A percentile compares a stretch with the other conserved stretches of the same genome.
These are phyloP conservation scores for Alligator mississippiensis DNA, from an alignment of 2,113 vertebrate genomes.

Conservation along the genomic window DNA sequence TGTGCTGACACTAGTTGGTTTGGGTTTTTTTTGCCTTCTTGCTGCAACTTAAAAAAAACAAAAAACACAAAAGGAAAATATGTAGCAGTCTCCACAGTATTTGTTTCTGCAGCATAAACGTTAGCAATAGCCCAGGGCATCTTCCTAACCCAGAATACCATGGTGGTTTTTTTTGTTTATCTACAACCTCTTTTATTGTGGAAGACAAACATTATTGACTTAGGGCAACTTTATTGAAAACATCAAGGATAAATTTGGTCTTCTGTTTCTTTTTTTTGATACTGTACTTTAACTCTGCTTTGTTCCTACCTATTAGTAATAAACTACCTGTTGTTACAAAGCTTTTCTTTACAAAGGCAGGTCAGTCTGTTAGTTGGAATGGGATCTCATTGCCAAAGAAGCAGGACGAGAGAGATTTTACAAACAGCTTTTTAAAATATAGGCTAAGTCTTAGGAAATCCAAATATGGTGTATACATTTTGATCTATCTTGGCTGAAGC, in stretches of 20 bases:
- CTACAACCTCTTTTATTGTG: neutral
- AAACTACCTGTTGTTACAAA: too few relatives aligned
- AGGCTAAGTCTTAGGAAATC: neutral
- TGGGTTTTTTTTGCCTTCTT: neutral
- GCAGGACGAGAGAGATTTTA: neutral
- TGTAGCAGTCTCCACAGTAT: neutral
- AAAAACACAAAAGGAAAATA: neutral
- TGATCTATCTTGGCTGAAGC: neutral
- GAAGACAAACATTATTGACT: neutral
- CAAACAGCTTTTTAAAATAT: neutral
- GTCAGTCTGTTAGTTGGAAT: too few relatives aligned
- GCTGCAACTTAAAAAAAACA: neutral
- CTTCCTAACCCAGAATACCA: neutral
- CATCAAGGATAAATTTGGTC: neutral
- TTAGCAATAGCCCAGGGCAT: neutral
- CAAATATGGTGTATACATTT: neutral
- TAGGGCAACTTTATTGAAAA: neutral
- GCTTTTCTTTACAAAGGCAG: too few relatives aligned
- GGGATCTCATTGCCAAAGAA: neutral
- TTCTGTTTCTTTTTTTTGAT: too few relatives aligned
- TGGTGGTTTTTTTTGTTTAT: neutral
- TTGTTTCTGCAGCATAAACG: neutral
- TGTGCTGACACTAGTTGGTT: neutral
- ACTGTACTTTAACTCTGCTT: too few relatives aligned
- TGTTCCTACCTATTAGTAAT: too few relatives aligned